A percentile compares a stretch with the other conserved stretches of the same genome.
Conservation (phyloP, 2,797 vertebrate genomes). For the Notolabrus celidotus region DNA sequence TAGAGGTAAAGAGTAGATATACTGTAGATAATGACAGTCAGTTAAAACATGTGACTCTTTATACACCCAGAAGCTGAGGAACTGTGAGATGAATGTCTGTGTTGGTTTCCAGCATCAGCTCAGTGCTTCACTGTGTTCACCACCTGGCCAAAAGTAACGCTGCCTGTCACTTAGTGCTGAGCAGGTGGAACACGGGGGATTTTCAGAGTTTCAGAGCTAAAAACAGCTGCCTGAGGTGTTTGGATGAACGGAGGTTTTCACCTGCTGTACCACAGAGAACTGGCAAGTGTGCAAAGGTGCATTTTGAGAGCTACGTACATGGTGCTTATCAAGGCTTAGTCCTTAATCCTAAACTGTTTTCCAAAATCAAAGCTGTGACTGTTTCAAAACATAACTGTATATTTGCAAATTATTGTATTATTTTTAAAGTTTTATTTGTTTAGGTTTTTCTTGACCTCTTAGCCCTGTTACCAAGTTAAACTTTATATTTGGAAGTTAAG, state of each 20-base stretch:
- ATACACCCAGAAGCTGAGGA: background rate
- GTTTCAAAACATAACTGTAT: no score
- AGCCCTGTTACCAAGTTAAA: no score
- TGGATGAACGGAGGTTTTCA: background rate
- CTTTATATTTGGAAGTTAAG: background rate
- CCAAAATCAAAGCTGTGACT: no score
- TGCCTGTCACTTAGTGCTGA: background rate
- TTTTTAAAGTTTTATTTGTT: no score
- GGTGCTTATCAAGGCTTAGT: background rate
- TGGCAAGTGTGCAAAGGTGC: background rate
- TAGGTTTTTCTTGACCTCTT: no score
- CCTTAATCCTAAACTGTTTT: no score
- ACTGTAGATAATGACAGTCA: background rate
- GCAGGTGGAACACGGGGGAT: background rate
- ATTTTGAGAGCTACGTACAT: background rate
- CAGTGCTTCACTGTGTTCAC: background rate
- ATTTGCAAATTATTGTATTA: no score
- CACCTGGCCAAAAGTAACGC: background rate
- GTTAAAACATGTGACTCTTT: background rate
- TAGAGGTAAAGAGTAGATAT: background rate
- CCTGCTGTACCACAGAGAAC: background rate
- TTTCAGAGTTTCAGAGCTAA: background rate
- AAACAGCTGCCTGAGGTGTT: background rate
- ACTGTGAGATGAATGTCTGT: background rate
- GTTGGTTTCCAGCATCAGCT: background rate